Base-by-base conservation (phyloP, 2,888 invertebrate species). In the Parthenolecanium corni region DNA sequence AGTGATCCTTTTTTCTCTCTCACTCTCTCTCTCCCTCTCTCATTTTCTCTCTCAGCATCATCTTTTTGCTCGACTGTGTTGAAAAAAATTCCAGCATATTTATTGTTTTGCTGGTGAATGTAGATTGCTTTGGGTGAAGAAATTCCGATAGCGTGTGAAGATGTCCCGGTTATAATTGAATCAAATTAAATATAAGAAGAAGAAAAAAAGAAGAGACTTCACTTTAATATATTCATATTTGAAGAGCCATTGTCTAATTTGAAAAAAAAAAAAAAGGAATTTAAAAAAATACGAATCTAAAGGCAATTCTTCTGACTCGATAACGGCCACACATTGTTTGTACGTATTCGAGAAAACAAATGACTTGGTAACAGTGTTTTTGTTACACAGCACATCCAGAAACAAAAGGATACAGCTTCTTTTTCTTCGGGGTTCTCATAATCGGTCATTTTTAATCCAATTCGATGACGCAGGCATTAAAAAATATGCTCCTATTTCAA, bases 201-300 rank as follows among this genome's bases (percentile, higher is more conserved):
- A 31, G 9, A 31, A 31, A 31, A 9, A 31, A 31, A 31, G 9
- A 31, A 31, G 9, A 31, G 9, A 31, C 31, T 31, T 31, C 31
- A 58, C 58, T 58, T n/a, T 58, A 49, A 58, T 58, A 36, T 58
- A 58, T 58, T 58, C 58, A 58, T 58, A 58, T 58, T 58, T 58
- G 58, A 58, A 58, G 58, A 58, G 47, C 58, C 49, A 58, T 58
- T 58, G 58, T 58, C 49, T 58, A 58, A 58, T 58, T 58, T 58
- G 24, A 25, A n/a, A n/a, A n/a, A n/a, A n/a, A n/a, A n/a, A n/a
- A n/a, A n/a, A n/a, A n/a, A n/a, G n/a, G 31, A 31, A 31, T 31
- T 31, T 6, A 31, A 31, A 31, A 46, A 46, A 47, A 58, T 58
- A 46, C 58, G 58, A 58, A 58, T 47, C 58, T 58, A 38, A 58